Percentiles rank a stretch among this genome's conserved stretches.
These are phyloP conservation scores for Shargacucullia verbasci DNA, from an alignment of 2,888 invertebrate genomes.

Conservation along the genomic window DNA sequence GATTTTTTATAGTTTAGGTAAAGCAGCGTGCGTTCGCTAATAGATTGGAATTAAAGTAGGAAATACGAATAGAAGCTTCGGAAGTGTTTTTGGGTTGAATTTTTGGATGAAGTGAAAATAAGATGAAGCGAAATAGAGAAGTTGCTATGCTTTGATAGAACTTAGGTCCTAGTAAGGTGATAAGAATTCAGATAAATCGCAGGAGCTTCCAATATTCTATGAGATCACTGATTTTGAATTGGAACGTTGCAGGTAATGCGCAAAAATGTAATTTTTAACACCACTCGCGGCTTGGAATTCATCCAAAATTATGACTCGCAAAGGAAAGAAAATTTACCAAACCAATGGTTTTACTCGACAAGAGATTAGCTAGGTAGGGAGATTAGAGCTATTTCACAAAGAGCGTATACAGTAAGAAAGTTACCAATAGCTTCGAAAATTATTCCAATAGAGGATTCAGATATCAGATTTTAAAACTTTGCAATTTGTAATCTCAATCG, in stretches of 20 bases:
- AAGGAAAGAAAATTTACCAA: constrained; percentile 33
- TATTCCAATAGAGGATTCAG: too few species aligned
- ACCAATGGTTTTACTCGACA: constrained; percentile 20
- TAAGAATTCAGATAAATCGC: not conserved
- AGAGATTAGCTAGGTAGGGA: constrained; percentile 1
- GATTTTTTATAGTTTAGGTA: too few species aligned
- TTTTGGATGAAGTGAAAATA: too few species aligned
- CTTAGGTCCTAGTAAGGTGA: not conserved
- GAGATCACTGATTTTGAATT: constrained; percentile 24
- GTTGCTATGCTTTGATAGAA: not conserved
- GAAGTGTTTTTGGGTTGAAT: too few species aligned
- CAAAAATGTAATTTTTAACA: constrained; percentile 33
- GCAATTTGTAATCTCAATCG: constrained; percentile 31
- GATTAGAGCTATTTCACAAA: constrained; percentile 16
- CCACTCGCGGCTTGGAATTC: constrained; percentile 40
- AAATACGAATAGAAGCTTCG: too few species aligned
- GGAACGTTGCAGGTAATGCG: constrained; percentile 23
- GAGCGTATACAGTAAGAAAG: constrained; percentile 6
- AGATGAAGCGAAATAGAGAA: too few species aligned
- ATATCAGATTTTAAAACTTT: too few species aligned
- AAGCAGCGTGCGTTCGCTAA: too few species aligned
- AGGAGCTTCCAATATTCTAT: not conserved
- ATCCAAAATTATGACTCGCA: constrained; percentile 41
- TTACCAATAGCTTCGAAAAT: not conserved
- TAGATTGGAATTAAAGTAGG: too few species aligned